phyloP scores from a whole-genome alignment of 2,888 invertebrate genomes.

The Harpalus rufipes region DNA sequence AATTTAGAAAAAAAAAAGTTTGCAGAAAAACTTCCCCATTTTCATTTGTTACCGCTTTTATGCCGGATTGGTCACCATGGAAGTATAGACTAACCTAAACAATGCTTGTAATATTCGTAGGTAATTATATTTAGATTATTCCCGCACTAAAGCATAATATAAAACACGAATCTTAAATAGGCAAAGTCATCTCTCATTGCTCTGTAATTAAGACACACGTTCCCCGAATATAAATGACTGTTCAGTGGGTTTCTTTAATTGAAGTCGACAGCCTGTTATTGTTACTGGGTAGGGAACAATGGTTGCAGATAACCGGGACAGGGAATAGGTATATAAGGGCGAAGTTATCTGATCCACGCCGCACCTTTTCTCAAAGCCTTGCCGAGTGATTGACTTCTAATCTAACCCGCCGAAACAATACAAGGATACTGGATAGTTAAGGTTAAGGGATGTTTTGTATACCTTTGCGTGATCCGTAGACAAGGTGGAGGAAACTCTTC shows the following conservation, averaged over 20 bases:
- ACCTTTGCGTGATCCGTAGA: neutral
- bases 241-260: conserved; percentile 40
- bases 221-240: conserved; percentile 25
- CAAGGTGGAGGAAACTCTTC: no score
- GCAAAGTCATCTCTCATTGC: neutral
- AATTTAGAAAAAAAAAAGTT: no score
- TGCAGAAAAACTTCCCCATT: no score
- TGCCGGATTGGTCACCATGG: no score
- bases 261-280: conserved; percentile 48
- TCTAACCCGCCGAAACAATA: conserved; percentile 41
- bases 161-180: neutral
- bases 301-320: conserved; percentile 2
- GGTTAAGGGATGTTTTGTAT: conserved; percentile 35
- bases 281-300: conserved; percentile 11
- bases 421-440: neutral
- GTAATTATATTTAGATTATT: no score
- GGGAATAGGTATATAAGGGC: neutral
- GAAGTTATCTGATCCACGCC: conserved; percentile 26
- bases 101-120: no score
- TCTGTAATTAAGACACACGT: conserved; percentile 14
- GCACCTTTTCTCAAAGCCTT: conserved; percentile 21
- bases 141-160: neutral
- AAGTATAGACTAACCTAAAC: no score
- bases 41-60: no score
- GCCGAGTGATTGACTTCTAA: conserved; percentile 34